phyloP scores from a whole-genome alignment of 2,113 vertebrate genomes.

The Gobio gobio region DNA sequence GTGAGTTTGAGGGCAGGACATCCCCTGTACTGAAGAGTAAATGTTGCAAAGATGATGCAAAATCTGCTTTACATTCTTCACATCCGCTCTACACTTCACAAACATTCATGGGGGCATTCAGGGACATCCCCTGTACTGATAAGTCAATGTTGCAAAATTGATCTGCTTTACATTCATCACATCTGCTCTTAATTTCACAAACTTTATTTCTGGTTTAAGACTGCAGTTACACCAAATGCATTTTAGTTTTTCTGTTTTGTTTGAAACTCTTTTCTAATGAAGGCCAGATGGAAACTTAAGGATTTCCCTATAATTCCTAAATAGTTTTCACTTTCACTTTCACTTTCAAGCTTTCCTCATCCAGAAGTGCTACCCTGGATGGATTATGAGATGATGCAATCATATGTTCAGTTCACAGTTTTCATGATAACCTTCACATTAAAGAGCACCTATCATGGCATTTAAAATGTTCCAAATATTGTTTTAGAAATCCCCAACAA shows the following conservation, averaged over 20 bases:
- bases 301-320: not conserved
- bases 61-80: too few relatives aligned
- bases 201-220: not conserved
- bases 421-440: not conserved
- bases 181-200: not conserved
- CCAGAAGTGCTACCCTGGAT: not conserved
- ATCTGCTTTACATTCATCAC: not conserved
- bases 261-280: not conserved
- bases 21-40: too few relatives aligned
- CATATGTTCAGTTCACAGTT: not conserved
- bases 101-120: not conserved
- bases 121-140: not conserved
- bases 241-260: not conserved
- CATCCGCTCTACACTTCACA: too few relatives aligned
- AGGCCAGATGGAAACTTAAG: conserved; percentile 3
- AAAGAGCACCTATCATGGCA: too few relatives aligned
- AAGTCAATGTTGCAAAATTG: not conserved
- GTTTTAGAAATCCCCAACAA: too few relatives aligned
- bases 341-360: conserved; percentile 16
- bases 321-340: conserved; percentile 65
- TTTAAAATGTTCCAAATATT: too few relatives aligned
- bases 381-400: not conserved
- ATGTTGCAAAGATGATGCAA: too few relatives aligned
- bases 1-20: not conserved
- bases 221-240: not conserved